Evolutionary conservation across 2,797 vertebrate genomes (phyloP).

Genomic region (Pseudopleuronectes americanus): DNA sequence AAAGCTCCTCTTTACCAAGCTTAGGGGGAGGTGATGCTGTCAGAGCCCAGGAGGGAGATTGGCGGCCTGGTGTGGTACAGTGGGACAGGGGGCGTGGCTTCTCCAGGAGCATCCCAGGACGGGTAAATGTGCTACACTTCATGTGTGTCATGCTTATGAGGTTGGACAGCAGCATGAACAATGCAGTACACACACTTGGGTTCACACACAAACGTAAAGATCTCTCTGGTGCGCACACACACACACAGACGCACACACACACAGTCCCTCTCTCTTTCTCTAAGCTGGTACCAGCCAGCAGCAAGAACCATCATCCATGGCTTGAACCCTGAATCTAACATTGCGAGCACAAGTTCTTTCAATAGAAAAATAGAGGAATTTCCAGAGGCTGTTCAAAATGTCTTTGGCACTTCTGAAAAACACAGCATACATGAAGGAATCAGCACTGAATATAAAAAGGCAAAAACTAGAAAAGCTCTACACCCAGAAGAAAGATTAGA

Average conservation of each 20-base stretch:
- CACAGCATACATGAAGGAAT: conserved; percentile 54
- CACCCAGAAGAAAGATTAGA: conserved; percentile 41
- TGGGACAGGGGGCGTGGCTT: conserved; percentile 28
- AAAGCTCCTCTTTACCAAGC: conserved; percentile 44
- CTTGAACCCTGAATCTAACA: conserved; percentile 73
- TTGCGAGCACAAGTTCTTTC: conserved; percentile 41
- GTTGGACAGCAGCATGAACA: conserved; percentile 68
- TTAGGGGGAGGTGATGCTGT: conserved; percentile 25
- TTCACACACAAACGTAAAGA: conserved; percentile 44
- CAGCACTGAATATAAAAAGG: conserved; percentile 50
- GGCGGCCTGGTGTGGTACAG: conserved; percentile 21
- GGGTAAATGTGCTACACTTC: conserved; percentile 71
- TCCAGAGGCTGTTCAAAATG: conserved; percentile 69
- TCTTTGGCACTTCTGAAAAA: conserved; percentile 81
- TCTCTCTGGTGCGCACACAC: not conserved
- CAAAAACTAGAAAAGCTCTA: conserved; percentile 53
- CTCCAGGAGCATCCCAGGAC: conserved; percentile 42
- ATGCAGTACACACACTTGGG: conserved; percentile 29
- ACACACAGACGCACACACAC: conserved; percentile 13
- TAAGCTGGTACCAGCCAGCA: conserved; percentile 74
- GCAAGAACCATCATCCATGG: conserved; percentile 52
- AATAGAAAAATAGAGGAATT: conserved; percentile 78
- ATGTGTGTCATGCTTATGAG: conserved; percentile 63
- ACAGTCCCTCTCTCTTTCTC: conserved; percentile 32
- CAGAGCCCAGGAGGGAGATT: conserved; percentile 25